Percentiles rank a stretch among this genome's conserved stretches.
phyloP scores from a whole-genome alignment of 2,113 vertebrate genomes.

The Xiphias gladius region DNA sequence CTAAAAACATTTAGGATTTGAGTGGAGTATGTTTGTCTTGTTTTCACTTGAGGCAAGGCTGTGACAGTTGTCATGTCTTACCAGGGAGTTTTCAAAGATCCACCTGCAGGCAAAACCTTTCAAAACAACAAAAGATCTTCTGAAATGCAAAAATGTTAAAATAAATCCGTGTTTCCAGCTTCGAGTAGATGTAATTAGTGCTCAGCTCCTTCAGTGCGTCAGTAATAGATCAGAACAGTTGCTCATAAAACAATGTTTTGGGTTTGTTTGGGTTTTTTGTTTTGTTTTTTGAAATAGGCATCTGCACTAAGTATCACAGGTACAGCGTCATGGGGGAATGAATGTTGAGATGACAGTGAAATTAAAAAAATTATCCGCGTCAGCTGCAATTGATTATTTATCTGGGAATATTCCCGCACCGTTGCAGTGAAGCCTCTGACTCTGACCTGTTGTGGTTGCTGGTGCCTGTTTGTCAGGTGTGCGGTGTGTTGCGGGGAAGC shows the following conservation, averaged over 20 bases:
- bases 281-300: too few species aligned
- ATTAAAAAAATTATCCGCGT: too few species aligned
- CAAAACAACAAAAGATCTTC: neutral
- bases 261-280: too few species aligned
- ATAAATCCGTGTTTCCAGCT: neutral
- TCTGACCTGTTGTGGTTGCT: neutral
- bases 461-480: conserved; percentile 2
- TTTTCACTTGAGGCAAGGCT: too few species aligned
- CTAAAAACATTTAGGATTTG: neutral
- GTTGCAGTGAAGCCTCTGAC: neutral
- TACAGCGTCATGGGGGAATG: neutral
- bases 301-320: neutral
- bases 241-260: too few species aligned
- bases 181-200: neutral
- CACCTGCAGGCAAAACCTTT: too few species aligned
- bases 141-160: neutral
- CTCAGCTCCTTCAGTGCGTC: neutral
- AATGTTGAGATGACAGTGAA: neutral
- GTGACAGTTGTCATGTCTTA: neutral
- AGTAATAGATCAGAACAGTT: too few species aligned
- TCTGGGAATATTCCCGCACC: neutral
- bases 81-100: neutral
- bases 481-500: conserved; percentile 8
- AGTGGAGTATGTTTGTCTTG: neutral
- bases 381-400: neutral